A percentile compares a stretch with the other conserved stretches of the same genome.
These are phyloP conservation scores for Heteractis magnifica DNA, from an alignment of 92 coral and sea anemone genomes.

Conservation along the genomic window DNA sequence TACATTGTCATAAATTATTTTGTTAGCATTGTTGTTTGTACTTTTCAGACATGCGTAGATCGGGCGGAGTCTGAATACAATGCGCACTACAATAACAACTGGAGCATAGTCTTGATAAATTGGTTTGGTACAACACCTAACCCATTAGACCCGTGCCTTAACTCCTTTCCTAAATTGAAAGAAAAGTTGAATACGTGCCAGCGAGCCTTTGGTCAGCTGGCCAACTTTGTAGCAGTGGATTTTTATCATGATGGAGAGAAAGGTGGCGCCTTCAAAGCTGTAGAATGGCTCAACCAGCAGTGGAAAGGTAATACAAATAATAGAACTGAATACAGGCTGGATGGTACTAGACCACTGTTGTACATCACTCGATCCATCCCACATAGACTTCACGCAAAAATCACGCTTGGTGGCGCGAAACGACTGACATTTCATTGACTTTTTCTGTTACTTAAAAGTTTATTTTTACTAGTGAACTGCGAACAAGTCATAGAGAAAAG, in stretches of 20 bases:
- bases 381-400: too few relatives aligned
- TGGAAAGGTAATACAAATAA: constrained; percentile 51
- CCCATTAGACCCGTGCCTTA: constrained; percentile 84
- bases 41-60: constrained; percentile 77
- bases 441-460: too few relatives aligned
- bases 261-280: constrained; percentile 93
- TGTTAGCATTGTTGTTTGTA: background rate
- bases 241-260: constrained; percentile 67
- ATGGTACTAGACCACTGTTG: too few relatives aligned
- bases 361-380: too few relatives aligned
- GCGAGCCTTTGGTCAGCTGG: constrained; percentile 79
- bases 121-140: constrained; percentile 87
- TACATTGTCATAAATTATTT: too few relatives aligned
- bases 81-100: constrained; percentile 34
- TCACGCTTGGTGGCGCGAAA: too few relatives aligned
- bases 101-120: constrained; percentile 78
- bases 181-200: constrained; percentile 72
- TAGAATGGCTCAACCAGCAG: constrained; percentile 77
- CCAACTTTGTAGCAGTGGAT: constrained; percentile 93
- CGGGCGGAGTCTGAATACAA: constrained; percentile 72
- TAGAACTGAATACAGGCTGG: too few relatives aligned
- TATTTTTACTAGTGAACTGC: too few relatives aligned
- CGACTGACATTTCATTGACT: too few relatives aligned
- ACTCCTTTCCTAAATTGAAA: constrained; percentile 58
- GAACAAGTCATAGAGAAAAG: too few relatives aligned